These are phyloP conservation scores for Porites divaricata DNA, from an alignment of 92 coral and sea anemone genomes.

Conservation along the genomic window DNA sequence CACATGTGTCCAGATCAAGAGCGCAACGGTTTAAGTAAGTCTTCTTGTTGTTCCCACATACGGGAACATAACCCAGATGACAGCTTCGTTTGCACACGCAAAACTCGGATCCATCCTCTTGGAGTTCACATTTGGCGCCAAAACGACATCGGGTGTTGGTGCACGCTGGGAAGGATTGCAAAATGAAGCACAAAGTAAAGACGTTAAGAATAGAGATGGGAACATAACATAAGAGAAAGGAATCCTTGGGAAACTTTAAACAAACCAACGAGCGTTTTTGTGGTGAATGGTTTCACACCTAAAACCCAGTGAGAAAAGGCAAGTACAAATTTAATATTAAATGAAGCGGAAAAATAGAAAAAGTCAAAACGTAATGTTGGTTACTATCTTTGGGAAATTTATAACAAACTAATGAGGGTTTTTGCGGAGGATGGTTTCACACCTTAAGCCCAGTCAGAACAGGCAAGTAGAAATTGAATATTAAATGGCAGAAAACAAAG, in stretches of 20 bases:
- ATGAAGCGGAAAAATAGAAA: neutral
- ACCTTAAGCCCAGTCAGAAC: no score
- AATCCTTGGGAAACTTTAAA: no score
- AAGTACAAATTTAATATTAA: neutral
- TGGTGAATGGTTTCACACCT: neutral
- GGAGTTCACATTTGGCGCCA: conserved; percentile 84
- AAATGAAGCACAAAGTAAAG: neutral
- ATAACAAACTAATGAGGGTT: no score
- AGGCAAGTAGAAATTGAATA: no score
- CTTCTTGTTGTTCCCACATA: conserved; percentile 90
- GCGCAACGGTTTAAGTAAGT: conserved; percentile 92
- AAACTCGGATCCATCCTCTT: conserved; percentile 80
- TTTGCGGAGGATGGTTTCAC: no score
- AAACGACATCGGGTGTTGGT: conserved; percentile 60
- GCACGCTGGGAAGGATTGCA: conserved; percentile 63
- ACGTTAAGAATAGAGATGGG: neutral
- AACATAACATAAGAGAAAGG: neutral
- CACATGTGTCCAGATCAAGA: conserved; percentile 85
- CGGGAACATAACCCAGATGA: conserved; percentile 80
- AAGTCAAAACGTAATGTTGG: neutral
- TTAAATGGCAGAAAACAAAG: no score
- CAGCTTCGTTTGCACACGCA: conserved; percentile 88
- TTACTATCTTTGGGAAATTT: no score
- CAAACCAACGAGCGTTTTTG: neutral
- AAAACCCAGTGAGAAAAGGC: neutral